A percentile compares a stretch with the other conserved stretches of the same genome.
These are phyloP conservation scores for Troilus luridus DNA, from an alignment of 2,888 invertebrate genomes.

Conservation along the genomic window DNA sequence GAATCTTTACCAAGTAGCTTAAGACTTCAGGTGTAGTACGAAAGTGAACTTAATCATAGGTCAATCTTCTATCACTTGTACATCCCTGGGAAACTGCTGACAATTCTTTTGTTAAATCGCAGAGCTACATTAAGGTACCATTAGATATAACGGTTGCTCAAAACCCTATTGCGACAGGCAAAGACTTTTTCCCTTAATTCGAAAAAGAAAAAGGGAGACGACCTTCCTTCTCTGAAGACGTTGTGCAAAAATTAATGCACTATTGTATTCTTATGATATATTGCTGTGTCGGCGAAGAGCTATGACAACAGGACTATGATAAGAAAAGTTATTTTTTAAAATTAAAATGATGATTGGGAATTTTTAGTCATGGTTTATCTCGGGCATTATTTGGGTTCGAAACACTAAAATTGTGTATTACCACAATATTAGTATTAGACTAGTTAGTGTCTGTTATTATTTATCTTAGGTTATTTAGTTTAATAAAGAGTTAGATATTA, in stretches of 20 bases:
- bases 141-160: conserved; percentile 27
- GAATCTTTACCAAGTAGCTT: background rate
- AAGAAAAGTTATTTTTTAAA: too few relatives aligned
- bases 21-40: background rate
- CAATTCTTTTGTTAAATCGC: conserved; percentile 29
- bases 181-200: conserved; percentile 31
- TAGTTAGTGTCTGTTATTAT: too few relatives aligned
- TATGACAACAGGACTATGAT: background rate
- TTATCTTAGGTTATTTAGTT: too few relatives aligned
- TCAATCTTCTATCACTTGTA: background rate
- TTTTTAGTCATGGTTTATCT: too few relatives aligned
- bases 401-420: too few relatives aligned
- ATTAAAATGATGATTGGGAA: too few relatives aligned
- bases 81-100: background rate
- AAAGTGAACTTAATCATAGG: background rate
- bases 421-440: too few relatives aligned
- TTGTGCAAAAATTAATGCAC: conserved; percentile 26
- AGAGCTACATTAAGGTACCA: conserved; percentile 13
- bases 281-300: background rate
- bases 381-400: too few relatives aligned
- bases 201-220: background rate
- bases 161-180: background rate
- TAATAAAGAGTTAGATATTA: too few relatives aligned
- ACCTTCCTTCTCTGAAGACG: conserved; percentile 15
- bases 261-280: background rate